Evolutionary conservation across 2,797 vertebrate species (phyloP).

Genomic region (Hylomyscus alleni): DNA sequence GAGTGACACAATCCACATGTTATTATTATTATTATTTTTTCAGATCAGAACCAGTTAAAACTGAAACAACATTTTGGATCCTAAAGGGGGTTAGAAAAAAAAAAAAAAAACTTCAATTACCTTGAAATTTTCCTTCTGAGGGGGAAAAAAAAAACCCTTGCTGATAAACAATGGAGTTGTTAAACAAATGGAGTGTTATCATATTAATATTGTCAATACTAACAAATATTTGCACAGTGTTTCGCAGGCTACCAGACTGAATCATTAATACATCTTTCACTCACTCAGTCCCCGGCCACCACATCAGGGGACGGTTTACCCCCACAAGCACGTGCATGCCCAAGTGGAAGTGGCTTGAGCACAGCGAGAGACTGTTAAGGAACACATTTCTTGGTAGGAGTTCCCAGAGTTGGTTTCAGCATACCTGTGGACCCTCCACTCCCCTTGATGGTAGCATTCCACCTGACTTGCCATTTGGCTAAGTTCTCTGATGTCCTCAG

Average conservation of each 20-base stretch:
- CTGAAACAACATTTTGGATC: constrained; percentile 68
- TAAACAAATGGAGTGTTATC: constrained; percentile 72
- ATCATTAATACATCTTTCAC: background rate
- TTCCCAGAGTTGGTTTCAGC: background rate
- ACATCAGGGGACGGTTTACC: background rate
- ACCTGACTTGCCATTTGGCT: background rate
- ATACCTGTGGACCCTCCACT: background rate
- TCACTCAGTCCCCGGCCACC: background rate
- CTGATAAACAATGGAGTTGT: constrained; percentile 41
- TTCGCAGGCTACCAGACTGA: constrained; percentile 24
- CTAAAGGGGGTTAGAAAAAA: constrained; percentile 41
- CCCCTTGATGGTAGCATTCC: background rate
- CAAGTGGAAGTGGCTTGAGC: background rate
- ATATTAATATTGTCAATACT: constrained; percentile 67
- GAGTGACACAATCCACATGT: background rate
- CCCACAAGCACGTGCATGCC: background rate
- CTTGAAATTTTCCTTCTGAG: constrained; percentile 73
- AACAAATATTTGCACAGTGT: constrained; percentile 58
- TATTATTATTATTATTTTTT: constrained; percentile 56
- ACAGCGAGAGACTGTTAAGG: background rate
- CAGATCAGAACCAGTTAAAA: constrained; percentile 56
- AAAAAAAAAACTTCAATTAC: constrained; percentile 68
- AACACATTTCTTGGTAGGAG: background rate
- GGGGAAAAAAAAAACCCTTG: background rate
- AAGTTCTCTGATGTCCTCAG: background rate